Evolutionary conservation across 2,888 invertebrate genomes (phyloP).

Genomic region (Callosobruchus maculatus): DNA sequence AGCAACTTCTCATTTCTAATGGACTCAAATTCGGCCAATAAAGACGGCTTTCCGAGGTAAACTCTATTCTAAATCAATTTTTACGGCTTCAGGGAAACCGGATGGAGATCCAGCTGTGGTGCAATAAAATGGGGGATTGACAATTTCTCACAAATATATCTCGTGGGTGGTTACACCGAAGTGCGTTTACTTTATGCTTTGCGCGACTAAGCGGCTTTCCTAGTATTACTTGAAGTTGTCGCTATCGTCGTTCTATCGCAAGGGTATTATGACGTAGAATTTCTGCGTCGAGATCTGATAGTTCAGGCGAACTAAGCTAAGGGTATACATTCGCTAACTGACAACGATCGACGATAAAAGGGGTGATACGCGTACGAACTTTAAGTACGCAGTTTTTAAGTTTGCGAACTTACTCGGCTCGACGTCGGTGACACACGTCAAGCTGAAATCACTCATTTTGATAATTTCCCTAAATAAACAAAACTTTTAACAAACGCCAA

Average conservation of each 20-base stretch:
- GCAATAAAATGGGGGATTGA: neutral
- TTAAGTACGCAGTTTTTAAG: no score
- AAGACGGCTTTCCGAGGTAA: neutral
- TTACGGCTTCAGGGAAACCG: neutral
- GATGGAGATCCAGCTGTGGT: neutral
- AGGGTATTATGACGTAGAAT: neutral
- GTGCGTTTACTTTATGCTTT: neutral
- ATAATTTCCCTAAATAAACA: no score
- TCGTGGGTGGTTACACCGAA: neutral
- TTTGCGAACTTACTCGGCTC: no score
- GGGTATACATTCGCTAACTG: no score
- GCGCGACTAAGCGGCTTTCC: neutral
- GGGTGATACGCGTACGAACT: no score
- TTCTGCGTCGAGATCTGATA: neutral
- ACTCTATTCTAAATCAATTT: neutral
- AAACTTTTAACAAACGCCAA: no score
- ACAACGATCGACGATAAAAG: no score
- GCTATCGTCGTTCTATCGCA: neutral
- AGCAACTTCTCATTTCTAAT: neutral
- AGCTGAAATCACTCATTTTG: no score
- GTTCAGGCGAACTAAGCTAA: no score
- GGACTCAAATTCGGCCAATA: neutral
- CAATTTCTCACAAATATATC: neutral
- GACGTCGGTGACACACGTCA: no score
- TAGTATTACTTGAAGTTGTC: neutral